Base-by-base conservation (phyloP, 2,113 vertebrate species). In the Pachycephala philippinensis region DNA sequence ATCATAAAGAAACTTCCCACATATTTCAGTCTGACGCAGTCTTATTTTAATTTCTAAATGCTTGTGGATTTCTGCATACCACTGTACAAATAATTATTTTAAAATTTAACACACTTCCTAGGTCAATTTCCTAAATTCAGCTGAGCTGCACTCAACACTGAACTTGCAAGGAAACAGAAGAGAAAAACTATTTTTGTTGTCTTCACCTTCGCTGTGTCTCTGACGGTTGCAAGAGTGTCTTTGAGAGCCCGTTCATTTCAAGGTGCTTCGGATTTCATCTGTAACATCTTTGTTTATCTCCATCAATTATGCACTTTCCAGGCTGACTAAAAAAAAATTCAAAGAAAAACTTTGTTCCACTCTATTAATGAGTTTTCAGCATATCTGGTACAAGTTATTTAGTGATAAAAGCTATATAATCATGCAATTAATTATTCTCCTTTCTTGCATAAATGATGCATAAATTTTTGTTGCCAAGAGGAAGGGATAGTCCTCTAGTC, bases 181-280 rank as follows among this genome's bases (percentile, higher is more conserved):
- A 66, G 12, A 60, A 82, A 72, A 74, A 6, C 7, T 10, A 8
- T 33, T 89, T 79, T 65, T 61, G 2, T 64, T 10, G 0, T 44
- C 31, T 68, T 60, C 17, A 35, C 5, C 6, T 82, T 65, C 2
- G 0, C 37, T 1, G 0, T 7, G 0, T 60, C 44, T 87, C 65
- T 59, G 60, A 14, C 18, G 35, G 50, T 59, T 39, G 14, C 24
- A 53, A 13, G 44, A 87, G 9, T 44, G 7, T 47, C 60, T 91
- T 74, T 59, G 47, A 54, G 35, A 65, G 10, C 5, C 53, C 24
- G 3, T 35, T 85, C 66, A 47, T 66, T 76, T 93, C 71, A 66
- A 75, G 78, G 33, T 78, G 52, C 30, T 83, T 70, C 64, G 80
- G n/a, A 70, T 88, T 74, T 86, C 15, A 28, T 54, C 47, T 70